Conservation (phyloP, 1,140 invertebrate genomes). For the honey bee (Apis mellifera) region Amel_HAv3.1 CM009933.2:5100001-5100500, state of each 20-base stretch:
- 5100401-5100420: constrained; percentile 81
- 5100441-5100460: constrained; percentile 44
- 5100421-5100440: constrained; percentile 77
- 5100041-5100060: too few species aligned
- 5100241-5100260: constrained; percentile 9
- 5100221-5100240: constrained; percentile 32
- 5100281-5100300: constrained; percentile 27
- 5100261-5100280: not conserved
- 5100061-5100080: too few species aligned
- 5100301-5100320: constrained; percentile 50
- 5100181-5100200: constrained; percentile 1
- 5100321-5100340: not conserved
- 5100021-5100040: too few species aligned
- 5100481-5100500: constrained; percentile 31
- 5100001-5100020: too few species aligned
- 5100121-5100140: too few species aligned
- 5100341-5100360: not conserved
- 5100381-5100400: constrained; percentile 74
- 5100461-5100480: constrained; percentile 53
- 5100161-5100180: not conserved
- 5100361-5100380: constrained; percentile 26
- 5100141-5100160: not conserved
- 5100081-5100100: too few species aligned
- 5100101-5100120: not conserved
- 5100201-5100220: not conserved